Percentiles rank a stretch among this genome's conserved stretches.
Evolutionary conservation across 1,140 invertebrate species (phyloP).

Genomic region (Magallana gigas): DNA sequence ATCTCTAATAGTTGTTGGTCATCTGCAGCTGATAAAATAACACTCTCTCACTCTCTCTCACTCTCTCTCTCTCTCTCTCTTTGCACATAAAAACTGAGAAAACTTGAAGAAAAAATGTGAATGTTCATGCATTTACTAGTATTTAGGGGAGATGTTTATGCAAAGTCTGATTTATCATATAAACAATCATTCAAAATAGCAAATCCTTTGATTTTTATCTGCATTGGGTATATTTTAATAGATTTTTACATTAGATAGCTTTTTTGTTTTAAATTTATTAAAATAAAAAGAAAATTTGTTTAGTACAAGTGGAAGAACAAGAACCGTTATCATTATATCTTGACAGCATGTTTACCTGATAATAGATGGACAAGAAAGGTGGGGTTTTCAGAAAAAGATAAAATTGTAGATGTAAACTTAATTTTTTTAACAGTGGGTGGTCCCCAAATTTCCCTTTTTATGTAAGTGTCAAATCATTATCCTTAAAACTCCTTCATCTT

Average conservation of each 20-base stretch:
- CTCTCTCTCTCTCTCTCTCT: constrained; percentile 10
- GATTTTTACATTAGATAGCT: not conserved
- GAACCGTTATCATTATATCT: not conserved
- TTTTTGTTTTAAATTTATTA: not conserved
- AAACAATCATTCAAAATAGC: not conserved
- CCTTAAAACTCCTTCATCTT: not conserved
- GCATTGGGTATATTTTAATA: not conserved
- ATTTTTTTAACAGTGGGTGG: constrained; percentile 36
- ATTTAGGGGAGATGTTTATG: not conserved
- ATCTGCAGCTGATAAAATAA: not conserved
- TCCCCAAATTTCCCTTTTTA: not conserved
- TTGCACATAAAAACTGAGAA: not conserved
- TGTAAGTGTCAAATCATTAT: constrained; percentile 25
- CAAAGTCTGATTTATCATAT: not conserved
- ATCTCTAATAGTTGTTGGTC: not conserved
- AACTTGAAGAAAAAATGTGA: not conserved
- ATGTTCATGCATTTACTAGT: not conserved
- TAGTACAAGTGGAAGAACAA: not conserved
- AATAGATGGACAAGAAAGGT: constrained; percentile 27
- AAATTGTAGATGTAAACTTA: not conserved
- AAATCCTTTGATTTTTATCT: too few relatives aligned
- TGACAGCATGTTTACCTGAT: constrained; percentile 8
- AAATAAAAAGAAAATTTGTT: constrained; percentile 11
- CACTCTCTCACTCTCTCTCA: constrained; percentile 1
- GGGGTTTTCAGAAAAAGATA: constrained; percentile 1